These are phyloP conservation scores for Leptopilina myrica DNA, from an alignment of 2,888 invertebrate species.

Conservation along the genomic window DNA sequence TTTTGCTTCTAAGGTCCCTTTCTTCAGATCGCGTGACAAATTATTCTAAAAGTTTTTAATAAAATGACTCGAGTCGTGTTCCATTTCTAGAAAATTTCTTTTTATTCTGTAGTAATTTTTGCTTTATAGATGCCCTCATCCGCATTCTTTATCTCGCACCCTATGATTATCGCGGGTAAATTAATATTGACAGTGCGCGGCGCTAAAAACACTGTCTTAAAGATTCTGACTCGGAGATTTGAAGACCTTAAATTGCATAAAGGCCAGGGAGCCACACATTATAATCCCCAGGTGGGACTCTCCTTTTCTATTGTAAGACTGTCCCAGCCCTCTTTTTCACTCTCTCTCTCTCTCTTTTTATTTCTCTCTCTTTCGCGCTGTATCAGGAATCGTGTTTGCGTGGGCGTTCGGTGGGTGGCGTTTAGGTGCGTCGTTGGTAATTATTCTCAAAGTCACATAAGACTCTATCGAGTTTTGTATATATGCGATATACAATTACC, in stretches of 20 bases:
- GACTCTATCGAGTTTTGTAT: slow-evolving; percentile 63
- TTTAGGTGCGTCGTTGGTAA: slow-evolving; percentile 68
- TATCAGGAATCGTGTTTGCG: slow-evolving; percentile 51
- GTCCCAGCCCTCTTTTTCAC: background rate
- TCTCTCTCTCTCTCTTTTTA: slow-evolving; percentile 21
- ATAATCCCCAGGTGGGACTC: slow-evolving; percentile 16
- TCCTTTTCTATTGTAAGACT: slow-evolving; percentile 21
- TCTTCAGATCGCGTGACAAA: too few species aligned
- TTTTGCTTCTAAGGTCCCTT: too few species aligned
- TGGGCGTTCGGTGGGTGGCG: slow-evolving; percentile 69
- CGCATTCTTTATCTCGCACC: background rate
- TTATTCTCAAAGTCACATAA: slow-evolving; percentile 66
- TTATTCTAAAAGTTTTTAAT: too few species aligned
- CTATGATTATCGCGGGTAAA: background rate
- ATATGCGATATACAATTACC: slow-evolving; percentile 64
- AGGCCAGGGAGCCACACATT: background rate
- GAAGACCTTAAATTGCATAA: slow-evolving; percentile 5
- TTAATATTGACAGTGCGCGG: slow-evolving; percentile 4
- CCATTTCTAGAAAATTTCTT: too few species aligned
- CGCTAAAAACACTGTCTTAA: background rate
- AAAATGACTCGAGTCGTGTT: too few species aligned
- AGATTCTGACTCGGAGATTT: background rate
- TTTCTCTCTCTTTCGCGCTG: background rate
- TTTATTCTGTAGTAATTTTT: too few species aligned
- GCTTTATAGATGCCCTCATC: too few species aligned